Percentiles rank a stretch among this genome's conserved stretches.
Conservation (phyloP, 1,140 invertebrate genomes). For the Orius insidiosus region DNA sequence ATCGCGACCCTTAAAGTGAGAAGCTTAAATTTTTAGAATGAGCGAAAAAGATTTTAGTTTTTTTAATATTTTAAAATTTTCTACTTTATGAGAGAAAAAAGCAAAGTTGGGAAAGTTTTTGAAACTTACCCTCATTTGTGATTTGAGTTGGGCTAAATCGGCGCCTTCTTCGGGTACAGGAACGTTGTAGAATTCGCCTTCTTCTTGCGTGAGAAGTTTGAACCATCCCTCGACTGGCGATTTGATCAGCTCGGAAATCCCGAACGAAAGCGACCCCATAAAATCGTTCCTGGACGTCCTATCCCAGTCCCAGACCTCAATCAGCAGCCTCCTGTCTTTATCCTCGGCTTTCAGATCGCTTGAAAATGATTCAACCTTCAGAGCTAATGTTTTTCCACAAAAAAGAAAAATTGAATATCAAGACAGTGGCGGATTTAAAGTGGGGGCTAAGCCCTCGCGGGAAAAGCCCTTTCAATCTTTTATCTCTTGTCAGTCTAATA, state of each 20-base stretch:
- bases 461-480: too few relatives aligned
- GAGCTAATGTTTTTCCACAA: too few relatives aligned
- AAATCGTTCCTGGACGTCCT: constrained; percentile 97
- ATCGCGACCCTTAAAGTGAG: too few relatives aligned
- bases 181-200: constrained; percentile 98
- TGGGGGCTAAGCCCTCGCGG: too few relatives aligned
- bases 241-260: constrained; percentile 92
- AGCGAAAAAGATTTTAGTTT: too few relatives aligned
- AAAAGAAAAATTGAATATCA: too few relatives aligned
- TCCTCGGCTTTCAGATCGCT: constrained; percentile 89
- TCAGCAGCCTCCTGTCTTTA: constrained; percentile 84
- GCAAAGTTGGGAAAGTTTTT: too few relatives aligned
- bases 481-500: too few relatives aligned
- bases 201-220: constrained; percentile 91
- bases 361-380: constrained; percentile 16
- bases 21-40: too few relatives aligned
- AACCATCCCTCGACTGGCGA: constrained; percentile 90
- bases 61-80: too few relatives aligned
- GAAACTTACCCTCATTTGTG: constrained; percentile 54
- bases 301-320: constrained; percentile 99
- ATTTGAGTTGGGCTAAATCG: constrained; percentile 70
- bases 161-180: constrained; percentile 85
- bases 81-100: too few relatives aligned
- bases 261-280: constrained; percentile 97
- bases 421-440: too few relatives aligned